Evolutionary conservation across 53 echinoderm and acorn worm species (phyloP).

Genomic region (Pentamera pediparva): DNA sequence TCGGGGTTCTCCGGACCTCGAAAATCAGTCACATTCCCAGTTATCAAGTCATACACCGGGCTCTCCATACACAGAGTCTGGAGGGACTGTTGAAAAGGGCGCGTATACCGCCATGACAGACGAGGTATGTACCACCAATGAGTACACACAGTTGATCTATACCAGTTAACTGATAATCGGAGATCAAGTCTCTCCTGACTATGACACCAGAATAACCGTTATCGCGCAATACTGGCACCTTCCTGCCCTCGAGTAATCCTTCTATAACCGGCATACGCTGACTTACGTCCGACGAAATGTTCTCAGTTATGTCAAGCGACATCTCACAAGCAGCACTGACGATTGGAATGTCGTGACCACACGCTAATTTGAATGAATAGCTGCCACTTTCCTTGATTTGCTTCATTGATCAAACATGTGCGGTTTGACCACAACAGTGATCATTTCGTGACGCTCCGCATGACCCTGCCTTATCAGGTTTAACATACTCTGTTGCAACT

Average conservation of each 20-base stretch:
- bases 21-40: slow-evolving; percentile 45
- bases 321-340: not conserved
- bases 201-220: slow-evolving; percentile 44
- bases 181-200: slow-evolving; percentile 39
- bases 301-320: not conserved
- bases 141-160: slow-evolving; percentile 29
- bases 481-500: not conserved
- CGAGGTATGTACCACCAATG: slow-evolving; percentile 49
- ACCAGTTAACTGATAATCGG: slow-evolving; percentile 24
- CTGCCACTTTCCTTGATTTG: not conserved
- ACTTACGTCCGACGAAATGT: not conserved
- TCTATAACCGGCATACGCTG: slow-evolving; percentile 42
- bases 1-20: slow-evolving; percentile 34
- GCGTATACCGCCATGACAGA: slow-evolving; percentile 43
- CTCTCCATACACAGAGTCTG: slow-evolving; percentile 43
- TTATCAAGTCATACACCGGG: slow-evolving; percentile 43
- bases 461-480: too few species aligned
- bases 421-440: not conserved
- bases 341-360: not conserved
- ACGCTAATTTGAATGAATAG: not conserved
- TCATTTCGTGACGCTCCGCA: not conserved
- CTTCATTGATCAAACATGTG: not conserved
- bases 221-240: slow-evolving; percentile 40
- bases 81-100: too few species aligned
- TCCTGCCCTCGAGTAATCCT: slow-evolving; percentile 12